Base-by-base conservation (phyloP, 2,888 invertebrate genomes). In the Drosophila parthenogenetica region DNA sequence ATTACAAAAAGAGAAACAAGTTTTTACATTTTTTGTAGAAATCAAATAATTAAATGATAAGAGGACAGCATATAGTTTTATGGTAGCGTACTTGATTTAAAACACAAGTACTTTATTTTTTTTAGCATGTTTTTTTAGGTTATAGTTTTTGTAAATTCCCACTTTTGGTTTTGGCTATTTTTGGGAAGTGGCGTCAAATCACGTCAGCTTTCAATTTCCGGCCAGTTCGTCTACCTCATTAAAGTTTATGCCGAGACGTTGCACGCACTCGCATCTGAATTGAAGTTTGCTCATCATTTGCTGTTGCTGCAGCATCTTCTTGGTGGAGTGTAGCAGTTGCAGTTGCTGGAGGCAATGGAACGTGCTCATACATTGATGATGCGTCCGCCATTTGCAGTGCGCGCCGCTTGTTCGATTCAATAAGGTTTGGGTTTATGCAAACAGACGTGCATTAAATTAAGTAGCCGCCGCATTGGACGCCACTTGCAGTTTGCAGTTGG, bases 291-390 rank as follows among this genome's bases (percentile, higher is more conserved):
- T 90, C 89, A 86, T 87, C 88, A 89, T 81, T 90, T 85, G 83
- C 58, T 29, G 83, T 54, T 29, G 70, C 58, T 48, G 69, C 54
- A 16, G 11, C 45, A 37, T 39, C 67, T 55, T 19, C 22, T 73
- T 35, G 35, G 35, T 13, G 35, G 35, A 75, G 69, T 80, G 68
- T 45, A 51, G 60, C 54, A 51, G 58, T 37, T 58, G 62, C 39
- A 25, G 55, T 39, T 51, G 60, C 83, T 59, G 75, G 57, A 68
- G 81, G 75, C 76, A 57, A 29, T 63, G 79, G 76, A 84, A 90
- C 89, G 89, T 90, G 89, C 86, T 80, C 89, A 90, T 90, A 90
- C 89, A 90, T 90, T 84, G 83, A 83, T 83, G 83, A 86, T 77
- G 83, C 70, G 48, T 43, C 69, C 62, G 60, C 62, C 66, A 50